A percentile compares a stretch with the other conserved stretches of the same genome.
phyloP scores from a whole-genome alignment of 92 coral and sea anemone genomes.

The Porites divaricata region DNA sequence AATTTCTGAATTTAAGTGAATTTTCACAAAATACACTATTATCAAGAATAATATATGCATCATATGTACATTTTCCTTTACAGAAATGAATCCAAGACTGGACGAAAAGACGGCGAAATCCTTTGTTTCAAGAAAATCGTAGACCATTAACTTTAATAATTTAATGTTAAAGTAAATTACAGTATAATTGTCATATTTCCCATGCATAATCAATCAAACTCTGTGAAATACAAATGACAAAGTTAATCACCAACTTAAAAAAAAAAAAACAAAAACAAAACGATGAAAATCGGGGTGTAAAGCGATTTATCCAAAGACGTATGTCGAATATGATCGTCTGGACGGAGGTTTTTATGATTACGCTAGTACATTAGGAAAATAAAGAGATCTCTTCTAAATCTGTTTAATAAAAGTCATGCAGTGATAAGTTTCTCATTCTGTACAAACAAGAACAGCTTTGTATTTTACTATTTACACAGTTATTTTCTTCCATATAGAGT shows the following conservation, averaged over 20 bases:
- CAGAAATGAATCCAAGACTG: conserved; percentile 35
- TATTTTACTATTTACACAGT: too few relatives aligned
- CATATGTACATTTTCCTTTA: not conserved
- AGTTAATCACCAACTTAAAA: not conserved
- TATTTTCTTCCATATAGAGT: too few relatives aligned
- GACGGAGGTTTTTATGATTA: not conserved
- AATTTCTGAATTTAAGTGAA: not conserved
- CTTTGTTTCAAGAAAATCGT: not conserved
- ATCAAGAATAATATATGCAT: too few relatives aligned
- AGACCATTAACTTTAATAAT: not conserved
- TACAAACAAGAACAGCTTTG: not conserved
- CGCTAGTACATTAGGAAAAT: not conserved
- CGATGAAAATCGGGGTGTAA: not conserved
- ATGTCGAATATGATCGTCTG: too few relatives aligned
- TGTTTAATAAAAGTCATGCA: not conserved
- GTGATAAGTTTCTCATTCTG: not conserved
- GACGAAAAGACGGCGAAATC: conserved; percentile 46
- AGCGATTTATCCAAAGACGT: too few relatives aligned
- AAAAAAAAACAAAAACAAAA: not conserved
- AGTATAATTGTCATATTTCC: not conserved
- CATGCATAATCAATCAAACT: not conserved
- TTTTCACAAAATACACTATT: not conserved
- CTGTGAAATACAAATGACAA: not conserved
- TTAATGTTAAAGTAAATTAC: too few relatives aligned
- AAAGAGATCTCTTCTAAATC: not conserved